Evolutionary conservation across 2,113 vertebrate species (phyloP).

Genomic region (Phalacrocorax carbo): DNA sequence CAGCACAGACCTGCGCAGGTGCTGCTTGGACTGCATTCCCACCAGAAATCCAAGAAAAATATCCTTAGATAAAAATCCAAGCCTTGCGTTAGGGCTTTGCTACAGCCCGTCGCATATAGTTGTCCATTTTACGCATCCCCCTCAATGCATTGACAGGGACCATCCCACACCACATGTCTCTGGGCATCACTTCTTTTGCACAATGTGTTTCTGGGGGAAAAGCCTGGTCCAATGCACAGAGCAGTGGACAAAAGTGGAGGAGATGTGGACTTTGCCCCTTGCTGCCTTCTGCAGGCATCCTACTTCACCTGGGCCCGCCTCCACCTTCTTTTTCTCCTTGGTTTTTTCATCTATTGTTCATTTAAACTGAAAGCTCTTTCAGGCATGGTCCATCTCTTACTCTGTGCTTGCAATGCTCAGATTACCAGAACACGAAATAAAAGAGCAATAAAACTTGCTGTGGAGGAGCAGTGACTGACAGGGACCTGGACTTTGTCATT

Average conservation of each 20-base stretch:
- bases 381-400: neutral
- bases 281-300: neutral
- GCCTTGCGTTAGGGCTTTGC: neutral
- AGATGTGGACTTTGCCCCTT: neutral
- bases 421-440: neutral
- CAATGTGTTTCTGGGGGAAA: neutral
- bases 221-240: accelerated
- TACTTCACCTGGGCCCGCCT: neutral
- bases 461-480: neutral
- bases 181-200: neutral
- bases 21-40: neutral
- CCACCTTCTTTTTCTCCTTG: neutral
- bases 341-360: neutral
- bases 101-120: accelerated
- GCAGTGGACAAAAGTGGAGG: neutral
- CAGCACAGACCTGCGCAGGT: neutral
- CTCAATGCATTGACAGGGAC: neutral
- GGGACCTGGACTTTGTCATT: neutral
- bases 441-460: neutral
- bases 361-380: neutral
- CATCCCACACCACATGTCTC: accelerated
- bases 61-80: neutral
- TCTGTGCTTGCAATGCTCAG: neutral
- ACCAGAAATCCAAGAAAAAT: neutral
- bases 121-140: neutral